Percentiles rank a stretch among this genome's conserved stretches.
phyloP scores from a whole-genome alignment of 2,113 vertebrate species.

The Ursus arctos region DNA sequence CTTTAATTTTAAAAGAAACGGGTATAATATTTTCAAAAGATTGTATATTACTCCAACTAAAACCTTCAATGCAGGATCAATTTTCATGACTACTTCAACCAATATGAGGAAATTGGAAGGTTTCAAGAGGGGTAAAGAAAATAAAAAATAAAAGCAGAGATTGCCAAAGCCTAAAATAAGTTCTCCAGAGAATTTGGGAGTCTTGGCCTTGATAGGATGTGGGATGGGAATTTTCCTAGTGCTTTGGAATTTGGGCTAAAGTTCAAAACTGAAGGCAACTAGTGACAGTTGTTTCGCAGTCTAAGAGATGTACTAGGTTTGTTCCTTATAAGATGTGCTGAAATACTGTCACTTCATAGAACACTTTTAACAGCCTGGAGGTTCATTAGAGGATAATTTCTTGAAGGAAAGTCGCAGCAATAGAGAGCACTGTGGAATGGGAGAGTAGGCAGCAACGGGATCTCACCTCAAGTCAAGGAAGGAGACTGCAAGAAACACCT shows the following conservation, averaged over 20 bases:
- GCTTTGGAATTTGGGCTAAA: background rate
- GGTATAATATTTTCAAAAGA: constrained; percentile 19
- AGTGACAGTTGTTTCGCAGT: background rate
- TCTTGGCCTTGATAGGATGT: background rate
- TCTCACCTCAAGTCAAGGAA: background rate
- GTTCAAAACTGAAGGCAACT: background rate
- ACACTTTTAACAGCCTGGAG: background rate
- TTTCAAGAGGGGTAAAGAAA: background rate
- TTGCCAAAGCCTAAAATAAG: background rate
- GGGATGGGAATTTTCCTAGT: background rate
- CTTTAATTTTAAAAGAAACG: background rate
- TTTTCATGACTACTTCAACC: background rate
- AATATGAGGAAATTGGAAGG: background rate
- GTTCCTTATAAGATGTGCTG: background rate
- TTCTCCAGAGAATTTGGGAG: background rate
- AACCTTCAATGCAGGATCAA: background rate
- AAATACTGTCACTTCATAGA: background rate
- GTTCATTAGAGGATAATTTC: background rate
- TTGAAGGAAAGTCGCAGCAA: background rate
- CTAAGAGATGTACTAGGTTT: background rate
- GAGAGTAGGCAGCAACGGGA: background rate
- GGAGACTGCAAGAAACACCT: background rate
- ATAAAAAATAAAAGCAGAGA: background rate
- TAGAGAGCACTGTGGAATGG: background rate
- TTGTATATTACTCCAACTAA: background rate